These are phyloP conservation scores for Eledona agricola DNA, from an alignment of 2,888 invertebrate species.

Conservation along the genomic window DNA sequence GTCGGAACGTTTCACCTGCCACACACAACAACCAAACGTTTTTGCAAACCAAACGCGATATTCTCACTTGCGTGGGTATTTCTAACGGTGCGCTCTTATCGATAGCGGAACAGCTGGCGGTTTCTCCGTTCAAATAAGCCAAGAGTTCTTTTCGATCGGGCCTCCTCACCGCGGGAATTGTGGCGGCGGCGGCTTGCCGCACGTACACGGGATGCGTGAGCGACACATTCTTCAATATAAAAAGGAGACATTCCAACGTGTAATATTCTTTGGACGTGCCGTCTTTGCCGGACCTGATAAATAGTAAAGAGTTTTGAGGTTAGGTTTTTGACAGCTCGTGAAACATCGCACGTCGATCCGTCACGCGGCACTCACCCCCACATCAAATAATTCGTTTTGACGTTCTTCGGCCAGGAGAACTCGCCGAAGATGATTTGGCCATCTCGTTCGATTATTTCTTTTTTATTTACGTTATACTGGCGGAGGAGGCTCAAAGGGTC, in stretches of 20 bases:
- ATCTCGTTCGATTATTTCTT: constrained; percentile 94
- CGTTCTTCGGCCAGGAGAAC: constrained; percentile 98
- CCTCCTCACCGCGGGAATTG: constrained; percentile 92
- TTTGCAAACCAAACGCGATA: no score
- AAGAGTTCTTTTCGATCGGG: constrained; percentile 96
- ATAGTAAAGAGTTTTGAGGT: constrained; percentile 17
- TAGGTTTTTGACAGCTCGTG: constrained; percentile 29
- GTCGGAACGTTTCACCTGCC: constrained; percentile 81
- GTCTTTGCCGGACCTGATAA: constrained; percentile 86
- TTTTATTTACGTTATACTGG: constrained; percentile 97
- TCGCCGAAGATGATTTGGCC: constrained; percentile 98
- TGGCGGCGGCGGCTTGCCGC: constrained; percentile 94
- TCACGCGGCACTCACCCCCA: constrained; percentile 82
- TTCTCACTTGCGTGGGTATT: constrained; percentile 84
- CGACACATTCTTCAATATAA: constrained; percentile 91
- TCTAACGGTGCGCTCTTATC: constrained; percentile 98
- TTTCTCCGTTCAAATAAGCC: constrained; percentile 95
- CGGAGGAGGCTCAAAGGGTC: constrained; percentile 95
- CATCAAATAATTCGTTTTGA: constrained; percentile 96
- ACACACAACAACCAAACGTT: constrained; percentile 29
- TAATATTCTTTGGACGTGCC: constrained; percentile 95
- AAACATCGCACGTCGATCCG: not conserved
- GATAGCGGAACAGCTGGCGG: constrained; percentile 89
- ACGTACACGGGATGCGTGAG: constrained; percentile 97
- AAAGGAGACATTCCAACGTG: constrained; percentile 94